These are phyloP conservation scores for Heterodera carotae DNA, from an alignment of 1,140 invertebrate genomes.

Conservation along the genomic window DNA sequence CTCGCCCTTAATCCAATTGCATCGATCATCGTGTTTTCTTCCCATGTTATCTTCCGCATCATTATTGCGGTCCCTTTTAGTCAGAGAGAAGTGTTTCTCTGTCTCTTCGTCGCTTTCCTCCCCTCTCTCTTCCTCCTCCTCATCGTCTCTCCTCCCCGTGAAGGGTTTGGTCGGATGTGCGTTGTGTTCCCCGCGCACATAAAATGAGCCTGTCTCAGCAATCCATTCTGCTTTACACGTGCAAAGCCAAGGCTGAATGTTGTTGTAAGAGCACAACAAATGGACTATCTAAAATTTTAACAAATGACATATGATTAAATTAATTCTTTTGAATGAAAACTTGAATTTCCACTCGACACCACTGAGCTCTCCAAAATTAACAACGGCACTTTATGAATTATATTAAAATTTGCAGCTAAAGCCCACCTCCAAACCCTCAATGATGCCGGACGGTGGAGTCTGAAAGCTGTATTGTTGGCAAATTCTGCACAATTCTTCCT, in stretches of 20 bases:
- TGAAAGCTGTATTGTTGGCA: neutral
- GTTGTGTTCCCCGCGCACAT: neutral
- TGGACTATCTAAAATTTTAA: neutral
- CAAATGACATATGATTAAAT: neutral
- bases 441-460: neutral
- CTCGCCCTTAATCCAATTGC: too few species aligned
- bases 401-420: neutral
- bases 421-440: neutral
- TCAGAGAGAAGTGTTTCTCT: neutral
- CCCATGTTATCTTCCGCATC: too few species aligned
- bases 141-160: neutral
- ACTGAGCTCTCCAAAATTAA: too few species aligned
- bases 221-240: neutral
- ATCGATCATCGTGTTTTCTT: too few species aligned
- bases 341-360: too few species aligned
- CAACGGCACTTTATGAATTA: too few species aligned
- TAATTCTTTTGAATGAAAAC: too few species aligned
- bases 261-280: neutral
- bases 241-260: neutral
- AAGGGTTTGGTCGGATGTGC: neutral
- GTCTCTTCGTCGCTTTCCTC: neutral
- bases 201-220: neutral
- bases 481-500: neutral
- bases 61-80: too few species aligned
- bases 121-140: neutral